Evolutionary conservation across 2,113 vertebrate genomes (phyloP).

Genomic region (Phyllostomus discolor): DNA sequence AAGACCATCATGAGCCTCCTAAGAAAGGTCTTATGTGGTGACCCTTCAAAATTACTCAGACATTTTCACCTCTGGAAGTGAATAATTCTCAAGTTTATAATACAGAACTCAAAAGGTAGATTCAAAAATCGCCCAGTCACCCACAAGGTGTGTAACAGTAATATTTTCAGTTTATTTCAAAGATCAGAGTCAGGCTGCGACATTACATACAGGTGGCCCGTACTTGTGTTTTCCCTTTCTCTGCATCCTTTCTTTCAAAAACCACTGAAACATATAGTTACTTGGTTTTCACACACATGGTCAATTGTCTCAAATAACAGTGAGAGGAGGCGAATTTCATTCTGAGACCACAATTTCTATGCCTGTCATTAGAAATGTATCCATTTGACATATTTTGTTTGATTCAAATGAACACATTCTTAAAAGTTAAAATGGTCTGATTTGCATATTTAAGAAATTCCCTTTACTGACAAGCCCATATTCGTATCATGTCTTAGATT

Average conservation of each 20-base stretch:
- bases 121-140: background rate
- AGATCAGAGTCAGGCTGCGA: background rate
- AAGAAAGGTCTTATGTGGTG: background rate
- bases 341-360: slow-evolving; percentile 42
- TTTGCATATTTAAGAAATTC: slow-evolving; percentile 47
- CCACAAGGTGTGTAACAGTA: background rate
- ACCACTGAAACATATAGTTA: slow-evolving; percentile 30
- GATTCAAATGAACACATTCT: slow-evolving; percentile 53
- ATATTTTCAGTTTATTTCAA: background rate
- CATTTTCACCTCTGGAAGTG: background rate
- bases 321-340: slow-evolving; percentile 50
- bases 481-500: background rate
- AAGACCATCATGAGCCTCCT: background rate
- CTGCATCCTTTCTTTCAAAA: slow-evolving; percentile 33
- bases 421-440: slow-evolving; percentile 35
- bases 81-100: background rate
- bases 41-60: background rate
- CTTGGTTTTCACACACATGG: slow-evolving; percentile 61
- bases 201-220: background rate
- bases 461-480: background rate
- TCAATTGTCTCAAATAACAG: slow-evolving; percentile 57
- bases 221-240: background rate
- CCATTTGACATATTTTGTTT: slow-evolving; percentile 45
- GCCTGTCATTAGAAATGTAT: slow-evolving; percentile 36
- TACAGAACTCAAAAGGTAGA: background rate